These are phyloP conservation scores for Pinctada fucata DNA, from an alignment of 2,888 invertebrate genomes.

Conservation along the genomic window DNA sequence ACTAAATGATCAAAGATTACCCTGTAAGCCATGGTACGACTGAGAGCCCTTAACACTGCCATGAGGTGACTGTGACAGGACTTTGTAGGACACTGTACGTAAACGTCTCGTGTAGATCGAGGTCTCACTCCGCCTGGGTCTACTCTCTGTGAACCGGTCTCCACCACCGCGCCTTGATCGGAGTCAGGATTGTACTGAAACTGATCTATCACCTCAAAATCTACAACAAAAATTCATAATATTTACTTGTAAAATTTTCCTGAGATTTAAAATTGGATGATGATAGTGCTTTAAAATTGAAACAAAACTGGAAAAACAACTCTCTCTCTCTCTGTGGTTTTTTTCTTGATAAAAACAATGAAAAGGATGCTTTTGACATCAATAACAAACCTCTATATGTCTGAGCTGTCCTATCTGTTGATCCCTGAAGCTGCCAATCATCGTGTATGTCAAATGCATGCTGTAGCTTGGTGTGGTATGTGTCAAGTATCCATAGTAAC, in stretches of 20 bases:
- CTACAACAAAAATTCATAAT: background rate
- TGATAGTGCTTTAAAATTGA: no score
- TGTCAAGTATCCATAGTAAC: conserved; percentile 53
- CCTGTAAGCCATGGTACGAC: conserved; percentile 66
- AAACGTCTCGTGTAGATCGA: background rate
- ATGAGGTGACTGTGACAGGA: conserved; percentile 56
- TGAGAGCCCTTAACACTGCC: conserved; percentile 56
- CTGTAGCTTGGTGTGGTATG: conserved; percentile 51
- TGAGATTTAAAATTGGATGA: no score
- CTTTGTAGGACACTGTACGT: conserved; percentile 50
- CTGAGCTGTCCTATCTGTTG: background rate
- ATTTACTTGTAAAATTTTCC: no score
- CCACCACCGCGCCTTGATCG: conserved; percentile 49
- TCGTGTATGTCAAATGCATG: conserved; percentile 45
- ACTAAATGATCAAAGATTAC: conserved; percentile 42
- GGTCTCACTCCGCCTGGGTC: background rate
- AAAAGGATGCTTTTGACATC: background rate
- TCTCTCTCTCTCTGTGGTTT: no score
- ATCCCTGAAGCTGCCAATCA: conserved; percentile 30
- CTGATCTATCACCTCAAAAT: conserved; percentile 42
- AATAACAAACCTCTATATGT: background rate
- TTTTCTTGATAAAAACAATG: no score
- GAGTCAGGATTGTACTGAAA: conserved; percentile 48
- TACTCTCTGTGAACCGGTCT: conserved; percentile 49
- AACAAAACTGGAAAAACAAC: no score